phyloP scores from a whole-genome alignment of 2,797 vertebrate species.

The Neopelma chrysocephalum region DNA sequence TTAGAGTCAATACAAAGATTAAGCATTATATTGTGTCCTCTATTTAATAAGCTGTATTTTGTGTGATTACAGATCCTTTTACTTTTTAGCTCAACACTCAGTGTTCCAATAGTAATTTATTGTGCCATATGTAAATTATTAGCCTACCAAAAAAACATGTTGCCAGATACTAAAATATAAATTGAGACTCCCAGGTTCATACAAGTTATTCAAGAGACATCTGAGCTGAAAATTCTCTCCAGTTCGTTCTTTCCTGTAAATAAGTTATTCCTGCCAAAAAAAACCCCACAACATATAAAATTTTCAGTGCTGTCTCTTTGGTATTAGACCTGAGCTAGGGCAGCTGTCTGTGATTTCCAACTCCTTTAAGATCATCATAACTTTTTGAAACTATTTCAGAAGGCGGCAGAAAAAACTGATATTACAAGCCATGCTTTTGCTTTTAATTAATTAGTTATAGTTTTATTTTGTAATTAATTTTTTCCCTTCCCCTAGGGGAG shows the following conservation, averaged over 20 bases:
- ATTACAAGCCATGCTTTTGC: neutral
- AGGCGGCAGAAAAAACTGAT: neutral
- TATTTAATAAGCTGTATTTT: neutral
- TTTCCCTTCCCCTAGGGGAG: conserved; percentile 73
- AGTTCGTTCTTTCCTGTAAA: neutral
- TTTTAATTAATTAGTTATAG: neutral
- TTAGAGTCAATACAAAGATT: neutral
- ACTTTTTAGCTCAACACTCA: neutral
- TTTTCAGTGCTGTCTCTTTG: neutral
- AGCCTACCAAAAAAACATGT: neutral
- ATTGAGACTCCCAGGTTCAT: neutral
- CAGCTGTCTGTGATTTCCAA: neutral
- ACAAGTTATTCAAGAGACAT: neutral
- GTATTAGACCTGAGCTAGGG: neutral
- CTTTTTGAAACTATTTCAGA: neutral
- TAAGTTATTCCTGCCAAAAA: conserved; percentile 2
- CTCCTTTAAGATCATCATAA: neutral
- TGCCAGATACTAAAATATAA: neutral
- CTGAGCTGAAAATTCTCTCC: neutral
- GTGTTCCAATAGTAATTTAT: neutral
- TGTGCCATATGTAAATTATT: neutral
- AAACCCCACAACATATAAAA: neutral
- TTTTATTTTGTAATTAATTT: neutral
- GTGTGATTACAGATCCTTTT: neutral
- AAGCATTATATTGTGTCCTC: neutral